These are phyloP conservation scores for Etheostoma spectabile DNA, from an alignment of 2,113 vertebrate genomes.

Conservation along the genomic window DNA sequence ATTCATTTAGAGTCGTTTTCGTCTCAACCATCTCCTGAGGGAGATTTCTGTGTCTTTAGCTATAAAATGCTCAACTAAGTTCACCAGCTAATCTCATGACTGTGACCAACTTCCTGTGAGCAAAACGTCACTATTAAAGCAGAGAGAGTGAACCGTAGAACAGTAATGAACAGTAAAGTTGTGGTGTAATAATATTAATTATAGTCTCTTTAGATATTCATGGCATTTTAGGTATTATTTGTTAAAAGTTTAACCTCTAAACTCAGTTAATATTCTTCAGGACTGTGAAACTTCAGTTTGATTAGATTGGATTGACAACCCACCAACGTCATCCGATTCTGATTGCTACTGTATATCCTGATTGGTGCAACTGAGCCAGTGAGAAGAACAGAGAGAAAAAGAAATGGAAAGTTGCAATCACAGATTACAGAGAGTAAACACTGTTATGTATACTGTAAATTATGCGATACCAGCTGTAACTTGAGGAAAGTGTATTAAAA, in stretches of 20 bases:
- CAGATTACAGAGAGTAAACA: slow-evolving; percentile 2
- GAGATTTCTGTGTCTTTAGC: no score
- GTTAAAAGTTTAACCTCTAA: no score
- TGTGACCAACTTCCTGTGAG: no score
- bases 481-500: slow-evolving; percentile 52
- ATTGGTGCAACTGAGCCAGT: background rate
- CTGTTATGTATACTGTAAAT: slow-evolving; percentile 15
- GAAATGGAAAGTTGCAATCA: slow-evolving; percentile 21
- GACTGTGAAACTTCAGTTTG: background rate
- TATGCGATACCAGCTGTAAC: slow-evolving; percentile 13
- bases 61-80: no score
- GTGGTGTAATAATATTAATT: background rate
- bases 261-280: background rate
- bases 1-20: background rate
- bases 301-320: background rate
- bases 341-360: background rate
- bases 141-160: no score
- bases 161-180: no score
- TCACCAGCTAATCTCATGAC: no score
- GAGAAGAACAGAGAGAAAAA: background rate
- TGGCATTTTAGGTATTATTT: no score
- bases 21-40: no score
- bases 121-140: no score
- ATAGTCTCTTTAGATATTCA: background rate
- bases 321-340: background rate